Evolutionary conservation across 2,888 invertebrate species (phyloP).

Genomic region (Stegophylla sp.): DNA sequence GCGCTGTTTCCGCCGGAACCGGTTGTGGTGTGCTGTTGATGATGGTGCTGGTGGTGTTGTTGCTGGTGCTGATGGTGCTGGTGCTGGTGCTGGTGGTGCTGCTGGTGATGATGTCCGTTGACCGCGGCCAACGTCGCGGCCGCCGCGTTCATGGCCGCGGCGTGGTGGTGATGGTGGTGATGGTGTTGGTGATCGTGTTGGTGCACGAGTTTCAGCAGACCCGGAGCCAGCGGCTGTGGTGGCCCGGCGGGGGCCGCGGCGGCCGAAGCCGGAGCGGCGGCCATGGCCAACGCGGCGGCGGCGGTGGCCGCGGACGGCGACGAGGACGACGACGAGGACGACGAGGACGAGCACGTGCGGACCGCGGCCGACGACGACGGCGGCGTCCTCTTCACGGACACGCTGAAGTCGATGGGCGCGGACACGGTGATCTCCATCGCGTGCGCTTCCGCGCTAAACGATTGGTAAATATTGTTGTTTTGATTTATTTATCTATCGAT

Average conservation of each 20-base stretch:
- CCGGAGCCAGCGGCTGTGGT: not conserved
- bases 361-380: slow-evolving; percentile 22
- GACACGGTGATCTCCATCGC: slow-evolving; percentile 52
- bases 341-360: slow-evolving; percentile 58
- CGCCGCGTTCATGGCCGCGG: not conserved
- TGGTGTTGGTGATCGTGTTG: slow-evolving; percentile 19
- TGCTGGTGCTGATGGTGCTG: too few relatives aligned
- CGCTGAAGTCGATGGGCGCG: slow-evolving; percentile 59
- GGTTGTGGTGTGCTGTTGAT: too few relatives aligned
- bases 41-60: too few relatives aligned
- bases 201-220: not conserved
- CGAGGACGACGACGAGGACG: slow-evolving; percentile 41
- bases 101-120: slow-evolving; percentile 43
- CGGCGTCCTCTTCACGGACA: slow-evolving; percentile 60
- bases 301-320: slow-evolving; percentile 25
- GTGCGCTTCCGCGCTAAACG: too few relatives aligned
- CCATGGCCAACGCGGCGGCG: slow-evolving; percentile 20
- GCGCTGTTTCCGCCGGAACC: slow-evolving; percentile 61
- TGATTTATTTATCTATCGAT: too few relatives aligned
- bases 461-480: too few relatives aligned
- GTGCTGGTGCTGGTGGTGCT: too few relatives aligned
- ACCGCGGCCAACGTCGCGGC: not conserved
- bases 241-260: slow-evolving; percentile 6
- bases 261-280: not conserved
- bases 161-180: slow-evolving; percentile 6